These are phyloP conservation scores for Equus quagga DNA, from an alignment of 2,113 vertebrate genomes.

Conservation along the genomic window DNA sequence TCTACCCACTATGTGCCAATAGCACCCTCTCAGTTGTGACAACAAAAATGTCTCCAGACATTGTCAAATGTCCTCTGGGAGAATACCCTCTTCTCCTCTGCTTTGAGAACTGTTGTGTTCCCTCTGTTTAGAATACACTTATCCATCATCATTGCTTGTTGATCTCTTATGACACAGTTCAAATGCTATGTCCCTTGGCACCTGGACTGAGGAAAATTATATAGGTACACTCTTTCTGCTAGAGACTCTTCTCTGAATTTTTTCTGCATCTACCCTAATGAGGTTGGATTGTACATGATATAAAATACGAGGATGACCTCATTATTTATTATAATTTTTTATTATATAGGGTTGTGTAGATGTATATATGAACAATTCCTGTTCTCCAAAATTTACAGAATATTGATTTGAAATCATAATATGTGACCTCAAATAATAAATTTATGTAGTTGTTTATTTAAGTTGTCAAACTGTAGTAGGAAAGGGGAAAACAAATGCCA, in stretches of 20 bases:
- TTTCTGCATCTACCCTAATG: not conserved
- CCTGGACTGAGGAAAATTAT: constrained; percentile 3
- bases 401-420: constrained; percentile 51
- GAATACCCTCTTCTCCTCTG: not conserved
- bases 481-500: constrained; percentile 8
- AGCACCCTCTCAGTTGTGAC: no score
- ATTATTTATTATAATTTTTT: constrained; percentile 44
- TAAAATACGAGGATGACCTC: constrained; percentile 8
- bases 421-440: not conserved
- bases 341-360: not conserved
- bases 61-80: not conserved
- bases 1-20: not conserved
- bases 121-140: not conserved
- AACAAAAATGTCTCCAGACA: not conserved
- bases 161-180: constrained; percentile 6
- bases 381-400: not conserved
- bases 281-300: not conserved
- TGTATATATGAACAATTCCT: not conserved
- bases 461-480: not conserved
- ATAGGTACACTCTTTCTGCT: constrained; percentile 1
- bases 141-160: not conserved
- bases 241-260: not conserved
- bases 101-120: not conserved
- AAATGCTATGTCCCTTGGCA: not conserved
- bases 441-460: not conserved